phyloP scores from a whole-genome alignment of 2,888 invertebrate genomes.

The Dyspetes luteomarginatus region DNA sequence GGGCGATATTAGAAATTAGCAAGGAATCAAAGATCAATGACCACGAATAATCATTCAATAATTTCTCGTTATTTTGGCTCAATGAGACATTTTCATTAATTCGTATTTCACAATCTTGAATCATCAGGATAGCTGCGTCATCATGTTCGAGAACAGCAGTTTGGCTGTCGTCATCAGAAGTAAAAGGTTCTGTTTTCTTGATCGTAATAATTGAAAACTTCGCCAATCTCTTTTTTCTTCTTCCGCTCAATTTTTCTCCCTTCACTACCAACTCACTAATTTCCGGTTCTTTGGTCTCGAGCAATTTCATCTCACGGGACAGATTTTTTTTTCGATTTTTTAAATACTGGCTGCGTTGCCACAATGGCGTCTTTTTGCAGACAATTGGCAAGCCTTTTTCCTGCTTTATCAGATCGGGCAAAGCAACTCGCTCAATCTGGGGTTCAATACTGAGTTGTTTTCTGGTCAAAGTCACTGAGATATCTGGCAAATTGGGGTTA shows the following conservation, averaged over 20 bases:
- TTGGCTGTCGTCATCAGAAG: conserved; percentile 2
- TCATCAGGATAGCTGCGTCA: conserved; percentile 65
- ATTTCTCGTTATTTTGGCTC: conserved; percentile 33
- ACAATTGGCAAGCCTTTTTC: conserved; percentile 68
- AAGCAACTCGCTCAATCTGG: conserved; percentile 65
- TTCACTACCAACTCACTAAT: conserved; percentile 73
- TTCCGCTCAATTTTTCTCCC: conserved; percentile 68
- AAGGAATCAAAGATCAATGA: conserved; percentile 66
- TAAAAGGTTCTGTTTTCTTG: conserved; percentile 22
- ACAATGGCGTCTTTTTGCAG: conserved; percentile 54
- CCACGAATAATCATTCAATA: conserved; percentile 62
- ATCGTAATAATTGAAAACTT: conserved; percentile 68
- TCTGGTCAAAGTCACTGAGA: conserved; percentile 62
- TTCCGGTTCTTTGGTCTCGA: conserved; percentile 77
- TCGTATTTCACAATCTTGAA: conserved; percentile 73
- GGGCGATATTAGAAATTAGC: not conserved
- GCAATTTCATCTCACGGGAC: conserved; percentile 68
- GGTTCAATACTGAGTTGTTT: conserved; percentile 66
- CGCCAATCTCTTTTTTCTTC: not conserved
- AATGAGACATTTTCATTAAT: conserved; percentile 32
- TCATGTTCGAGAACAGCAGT: conserved; percentile 35
- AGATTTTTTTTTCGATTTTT: conserved; percentile 68
- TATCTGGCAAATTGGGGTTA: conserved; percentile 65
- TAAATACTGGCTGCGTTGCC: conserved; percentile 76
- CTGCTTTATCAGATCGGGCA: conserved; percentile 69